Percentiles rank a stretch among this genome's conserved stretches.
phyloP scores from a whole-genome alignment of 2,797 vertebrate genomes.

The Sebastes hubbsi region DNA sequence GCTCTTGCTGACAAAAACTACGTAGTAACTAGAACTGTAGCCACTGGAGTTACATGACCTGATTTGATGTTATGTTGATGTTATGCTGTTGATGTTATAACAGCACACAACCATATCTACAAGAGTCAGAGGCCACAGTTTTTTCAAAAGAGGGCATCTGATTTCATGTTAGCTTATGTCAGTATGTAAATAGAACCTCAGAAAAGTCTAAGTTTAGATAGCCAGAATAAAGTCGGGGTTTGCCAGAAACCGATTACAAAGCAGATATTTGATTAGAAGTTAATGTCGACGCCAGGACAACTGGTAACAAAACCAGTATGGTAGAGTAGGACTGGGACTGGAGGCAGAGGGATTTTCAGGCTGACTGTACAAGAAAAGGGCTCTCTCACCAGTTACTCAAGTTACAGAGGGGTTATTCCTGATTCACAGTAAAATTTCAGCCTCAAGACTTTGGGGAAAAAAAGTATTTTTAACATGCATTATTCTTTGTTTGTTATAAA shows the following conservation, averaged over 20 bases:
- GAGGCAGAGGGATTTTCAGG: background rate
- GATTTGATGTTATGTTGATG: background rate
- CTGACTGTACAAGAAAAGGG: background rate
- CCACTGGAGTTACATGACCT: background rate
- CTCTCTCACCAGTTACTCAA: background rate
- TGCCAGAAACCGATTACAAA: background rate
- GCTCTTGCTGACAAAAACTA: too few species aligned
- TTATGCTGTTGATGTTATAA: background rate
- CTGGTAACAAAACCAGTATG: background rate
- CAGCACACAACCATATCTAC: background rate
- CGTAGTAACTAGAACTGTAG: background rate
- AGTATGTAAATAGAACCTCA: background rate
- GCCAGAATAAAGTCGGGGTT: background rate
- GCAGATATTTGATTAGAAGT: background rate
- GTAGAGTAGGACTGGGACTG: background rate
- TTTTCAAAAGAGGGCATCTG: background rate
- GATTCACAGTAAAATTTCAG: too few species aligned
- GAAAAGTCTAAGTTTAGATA: background rate
- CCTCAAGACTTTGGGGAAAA: too few species aligned
- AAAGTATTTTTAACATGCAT: too few species aligned
- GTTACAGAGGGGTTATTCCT: too few species aligned
- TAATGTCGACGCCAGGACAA: background rate
- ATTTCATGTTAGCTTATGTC: background rate
- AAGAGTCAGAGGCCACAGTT: background rate
- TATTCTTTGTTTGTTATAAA: too few species aligned